Conservation (phyloP, 2,888 invertebrate species). For the Melieria omissa region DNA sequence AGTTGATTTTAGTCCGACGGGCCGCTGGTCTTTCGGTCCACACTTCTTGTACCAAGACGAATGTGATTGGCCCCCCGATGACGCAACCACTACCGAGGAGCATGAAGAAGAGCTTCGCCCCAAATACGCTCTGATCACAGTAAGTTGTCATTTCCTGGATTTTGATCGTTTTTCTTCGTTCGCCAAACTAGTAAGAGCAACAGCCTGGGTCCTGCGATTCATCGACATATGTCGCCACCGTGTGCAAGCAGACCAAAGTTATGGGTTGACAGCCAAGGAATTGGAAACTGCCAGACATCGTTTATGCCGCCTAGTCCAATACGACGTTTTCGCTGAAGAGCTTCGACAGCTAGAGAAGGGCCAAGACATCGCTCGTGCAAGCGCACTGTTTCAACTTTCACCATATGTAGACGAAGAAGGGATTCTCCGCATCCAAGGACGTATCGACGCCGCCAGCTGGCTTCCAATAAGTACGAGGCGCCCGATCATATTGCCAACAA, state of each 20-base stretch:
- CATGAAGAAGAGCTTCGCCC: too few relatives aligned
- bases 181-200: not conserved
- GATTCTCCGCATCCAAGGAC: conserved; percentile 23
- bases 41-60: too few relatives aligned
- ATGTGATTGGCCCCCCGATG: too few relatives aligned
- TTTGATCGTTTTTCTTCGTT: not conserved
- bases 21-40: too few relatives aligned
- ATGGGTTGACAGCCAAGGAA: conserved; percentile 5
- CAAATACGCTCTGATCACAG: too few relatives aligned
- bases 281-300: not conserved
- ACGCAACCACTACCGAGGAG: too few relatives aligned
- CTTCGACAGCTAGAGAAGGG: not conserved
- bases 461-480: conserved; percentile 30
- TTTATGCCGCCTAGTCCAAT: conserved; percentile 2
- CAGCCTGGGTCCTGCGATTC: conserved; percentile 9
- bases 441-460: conserved; percentile 35
- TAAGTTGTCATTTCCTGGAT: not conserved
- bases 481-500: conserved; percentile 36
- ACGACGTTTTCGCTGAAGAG: not conserved
- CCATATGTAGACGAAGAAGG: conserved; percentile 23
- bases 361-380: not conserved
- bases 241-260: not conserved
- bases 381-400: conserved; percentile 2
- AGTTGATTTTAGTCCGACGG: too few relatives aligned
- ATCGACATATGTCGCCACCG: conserved; percentile 2